Evolutionary conservation across 2,888 invertebrate species (phyloP), one percentile per base, ranked within the genome.

Genomic region (Drosophila rubida): DNA sequence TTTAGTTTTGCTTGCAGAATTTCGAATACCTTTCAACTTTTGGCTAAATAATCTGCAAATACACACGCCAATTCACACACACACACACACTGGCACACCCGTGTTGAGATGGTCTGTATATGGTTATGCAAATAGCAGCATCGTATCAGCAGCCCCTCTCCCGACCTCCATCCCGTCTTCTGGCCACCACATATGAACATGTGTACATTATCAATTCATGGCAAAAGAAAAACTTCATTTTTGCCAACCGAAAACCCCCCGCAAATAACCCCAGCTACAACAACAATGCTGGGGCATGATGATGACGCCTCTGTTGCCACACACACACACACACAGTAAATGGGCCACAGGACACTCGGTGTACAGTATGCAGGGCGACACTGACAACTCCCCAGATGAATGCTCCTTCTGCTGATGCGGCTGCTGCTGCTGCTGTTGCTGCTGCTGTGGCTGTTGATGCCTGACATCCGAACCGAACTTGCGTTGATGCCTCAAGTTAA

Each of bases 201-300:
- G 82, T 82, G 85, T 84, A 85, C 87, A 87, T 84, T 84, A 84
- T 84, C 84, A 84, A 84, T 84, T 84, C 84, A 84, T 84, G 84
- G 82, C 83, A 70, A 85, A 79, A 79, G 80, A 82, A 84, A 84
- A 87, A 87, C 87, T 84, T 87, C 82, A 87, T 84, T 87, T 82
- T 77, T 81, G 70, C 87, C 53, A 76, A 70, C 65, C 41, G 65
- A 78, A 76, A 69, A 63, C 70, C 69, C 69, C 63, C 64, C 44
- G 25, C 16, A 30, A 39, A 42, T 51, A 53, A 48, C 32, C 48
- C 37, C 35, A 27, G 27, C 32, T 45, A 63, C 69, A 65, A 48
- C 54, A 67, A 64, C 68, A 78, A 68, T 78, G 70, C 27, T 67
- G 30, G 19, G 19, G 57, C 45, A 66, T 60, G 80, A 83, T 81